Evolutionary conservation across 2,797 vertebrate genomes (phyloP).

Genomic region (Cryptoprocta ferox): DNA sequence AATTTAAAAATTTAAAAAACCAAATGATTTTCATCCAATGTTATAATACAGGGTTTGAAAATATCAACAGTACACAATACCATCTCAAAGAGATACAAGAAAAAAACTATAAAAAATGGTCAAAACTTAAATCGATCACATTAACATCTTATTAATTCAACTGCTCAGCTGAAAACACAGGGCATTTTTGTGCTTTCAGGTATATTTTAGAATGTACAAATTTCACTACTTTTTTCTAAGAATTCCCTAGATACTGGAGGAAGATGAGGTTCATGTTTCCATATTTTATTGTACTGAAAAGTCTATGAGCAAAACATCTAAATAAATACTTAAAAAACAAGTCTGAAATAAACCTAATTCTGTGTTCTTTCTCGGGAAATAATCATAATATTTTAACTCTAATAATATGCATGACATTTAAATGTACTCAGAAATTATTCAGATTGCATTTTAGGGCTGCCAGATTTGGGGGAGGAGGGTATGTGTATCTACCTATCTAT

Average conservation of each 20-base stretch:
- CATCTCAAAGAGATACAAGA: not conserved
- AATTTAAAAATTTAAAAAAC: not conserved
- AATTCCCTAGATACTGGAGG: not conserved
- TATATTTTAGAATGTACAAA: not conserved
- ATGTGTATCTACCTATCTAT: not conserved
- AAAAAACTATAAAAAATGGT: not conserved
- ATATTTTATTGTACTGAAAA: not conserved
- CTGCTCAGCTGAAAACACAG: not conserved
- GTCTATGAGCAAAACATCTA: not conserved
- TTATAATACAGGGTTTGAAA: not conserved
- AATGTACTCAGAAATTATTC: not conserved
- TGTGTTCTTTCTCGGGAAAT: not conserved
- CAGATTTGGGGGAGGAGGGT: not conserved
- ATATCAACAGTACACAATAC: not conserved
- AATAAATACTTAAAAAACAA: not conserved
- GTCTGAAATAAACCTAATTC: not conserved
- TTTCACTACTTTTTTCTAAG: constrained; percentile 23
- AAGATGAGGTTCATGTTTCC: not conserved
- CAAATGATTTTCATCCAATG: not conserved
- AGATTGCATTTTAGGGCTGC: not conserved
- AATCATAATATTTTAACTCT: not conserved
- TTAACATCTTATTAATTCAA: not conserved
- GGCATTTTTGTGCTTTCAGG: not conserved
- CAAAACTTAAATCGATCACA: not conserved
- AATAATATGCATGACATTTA: not conserved